phyloP scores from a whole-genome alignment of 2,888 invertebrate genomes.

The Eledona agricola region DNA sequence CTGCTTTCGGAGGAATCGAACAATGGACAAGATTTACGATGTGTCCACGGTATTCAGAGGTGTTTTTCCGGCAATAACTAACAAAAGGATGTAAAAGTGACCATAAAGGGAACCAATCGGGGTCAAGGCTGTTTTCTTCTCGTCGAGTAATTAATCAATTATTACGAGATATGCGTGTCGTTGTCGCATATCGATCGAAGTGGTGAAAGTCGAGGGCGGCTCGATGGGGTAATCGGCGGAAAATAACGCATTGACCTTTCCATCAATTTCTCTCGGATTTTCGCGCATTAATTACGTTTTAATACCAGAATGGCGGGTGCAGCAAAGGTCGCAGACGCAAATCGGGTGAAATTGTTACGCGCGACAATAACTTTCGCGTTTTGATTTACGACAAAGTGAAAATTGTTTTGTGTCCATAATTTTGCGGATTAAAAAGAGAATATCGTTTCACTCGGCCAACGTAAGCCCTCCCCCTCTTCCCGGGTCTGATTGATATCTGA shows the following conservation, averaged over 20 bases:
- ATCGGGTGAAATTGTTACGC: constrained; percentile 8
- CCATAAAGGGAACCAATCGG: too few relatives aligned
- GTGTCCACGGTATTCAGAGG: too few relatives aligned
- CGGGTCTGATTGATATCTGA: constrained; percentile 37
- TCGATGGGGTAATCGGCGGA: constrained; percentile 6
- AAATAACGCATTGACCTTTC: constrained; percentile 17
- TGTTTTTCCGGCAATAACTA: too few relatives aligned
- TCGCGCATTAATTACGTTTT: constrained; percentile 7
- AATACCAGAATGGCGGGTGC: constrained; percentile 3
- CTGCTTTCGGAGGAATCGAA: constrained; percentile 7
- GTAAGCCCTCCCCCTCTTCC: constrained; percentile 12
- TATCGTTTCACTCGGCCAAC: constrained; percentile 1
- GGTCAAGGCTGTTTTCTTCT: constrained; percentile 14
- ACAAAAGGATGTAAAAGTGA: constrained; percentile 2
- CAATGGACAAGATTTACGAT: constrained; percentile 14
- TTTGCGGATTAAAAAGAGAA: constrained; percentile 21
- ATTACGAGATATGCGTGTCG: constrained; percentile 8
- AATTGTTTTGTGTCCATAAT: constrained; percentile 16
- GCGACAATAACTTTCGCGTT: constrained; percentile 24
- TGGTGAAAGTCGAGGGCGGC: neutral
- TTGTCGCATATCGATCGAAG: constrained; percentile 2
- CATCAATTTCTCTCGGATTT: constrained; percentile 6
- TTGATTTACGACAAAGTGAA: constrained; percentile 21
- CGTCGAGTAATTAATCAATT: constrained; percentile 17
- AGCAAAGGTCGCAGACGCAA: constrained; percentile 7